Conservation (phyloP, 2,113 vertebrate genomes). For the Aptenodytes patagonicus region DNA sequence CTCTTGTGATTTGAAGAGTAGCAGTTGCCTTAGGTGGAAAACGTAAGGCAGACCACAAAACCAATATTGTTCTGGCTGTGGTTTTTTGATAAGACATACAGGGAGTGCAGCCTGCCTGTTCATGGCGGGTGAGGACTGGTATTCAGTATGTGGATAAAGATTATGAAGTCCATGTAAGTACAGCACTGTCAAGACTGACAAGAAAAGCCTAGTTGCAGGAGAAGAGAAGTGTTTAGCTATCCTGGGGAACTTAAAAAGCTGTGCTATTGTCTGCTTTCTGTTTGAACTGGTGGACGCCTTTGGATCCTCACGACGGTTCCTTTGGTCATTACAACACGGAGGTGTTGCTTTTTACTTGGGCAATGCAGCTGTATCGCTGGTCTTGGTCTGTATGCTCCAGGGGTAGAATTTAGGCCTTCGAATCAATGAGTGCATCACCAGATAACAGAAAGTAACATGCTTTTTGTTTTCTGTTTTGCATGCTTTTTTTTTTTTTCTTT, state of each 20-base stretch:
- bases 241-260: not conserved
- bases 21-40: not conserved
- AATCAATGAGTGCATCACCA: not conserved
- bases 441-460: not conserved
- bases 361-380: not conserved
- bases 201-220: not conserved
- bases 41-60: not conserved
- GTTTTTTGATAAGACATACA: not conserved
- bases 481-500: not conserved
- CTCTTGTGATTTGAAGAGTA: not conserved
- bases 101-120: not conserved
- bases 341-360: not conserved
- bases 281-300: not conserved
- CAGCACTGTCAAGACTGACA: not conserved
- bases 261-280: not conserved
- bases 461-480: not conserved
- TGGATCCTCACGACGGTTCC: not conserved
- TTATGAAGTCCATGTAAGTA: not conserved
- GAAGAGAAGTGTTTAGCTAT: not conserved
- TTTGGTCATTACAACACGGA: not conserved
- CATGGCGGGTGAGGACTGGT: not conserved
- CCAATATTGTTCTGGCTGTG: not conserved
- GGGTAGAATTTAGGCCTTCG: not conserved
- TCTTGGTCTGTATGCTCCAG: not conserved
- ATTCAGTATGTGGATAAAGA: fast-evolving